Conservation (phyloP, 2,888 invertebrate species). For the Drosophila flavopinicola region DNA sequence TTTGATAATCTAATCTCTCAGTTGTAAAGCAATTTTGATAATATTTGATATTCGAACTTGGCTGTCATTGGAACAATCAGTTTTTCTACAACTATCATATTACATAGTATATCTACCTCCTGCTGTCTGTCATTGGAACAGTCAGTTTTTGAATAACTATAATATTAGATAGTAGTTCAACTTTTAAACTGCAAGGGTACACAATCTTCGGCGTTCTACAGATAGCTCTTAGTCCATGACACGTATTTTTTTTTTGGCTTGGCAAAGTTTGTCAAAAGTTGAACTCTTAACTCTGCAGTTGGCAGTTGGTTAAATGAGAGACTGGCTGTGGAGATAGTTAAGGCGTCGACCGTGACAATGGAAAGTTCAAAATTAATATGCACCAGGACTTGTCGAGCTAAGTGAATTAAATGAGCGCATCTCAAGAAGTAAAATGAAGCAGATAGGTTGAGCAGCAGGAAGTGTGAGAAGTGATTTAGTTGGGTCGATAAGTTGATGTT, state of each 20-base stretch:
- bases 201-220: not conserved
- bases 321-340: not conserved
- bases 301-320: slow-evolving; percentile 36
- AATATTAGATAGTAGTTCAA: no score
- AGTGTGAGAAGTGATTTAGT: not conserved
- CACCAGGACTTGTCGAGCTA: slow-evolving; percentile 44
- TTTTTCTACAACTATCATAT: no score
- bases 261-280: slow-evolving; percentile 49
- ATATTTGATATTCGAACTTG: no score
- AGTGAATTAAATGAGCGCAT: slow-evolving; percentile 63
- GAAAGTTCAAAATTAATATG: slow-evolving; percentile 58
- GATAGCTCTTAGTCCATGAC: not conserved
- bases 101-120: no score
- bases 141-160: no score
- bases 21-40: no score
- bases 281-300: slow-evolving; percentile 40
- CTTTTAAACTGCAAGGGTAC: not conserved
- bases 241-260: slow-evolving; percentile 1
- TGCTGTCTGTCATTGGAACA: no score
- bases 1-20: no score
- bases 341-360: not conserved
- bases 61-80: no score
- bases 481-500: not conserved
- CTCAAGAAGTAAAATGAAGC: slow-evolving; percentile 4
- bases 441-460: not conserved